A percentile compares a stretch with the other conserved stretches of the same genome.
Conservation (phyloP, 2,797 vertebrate species). For the Sebastes variabilis region DNA sequence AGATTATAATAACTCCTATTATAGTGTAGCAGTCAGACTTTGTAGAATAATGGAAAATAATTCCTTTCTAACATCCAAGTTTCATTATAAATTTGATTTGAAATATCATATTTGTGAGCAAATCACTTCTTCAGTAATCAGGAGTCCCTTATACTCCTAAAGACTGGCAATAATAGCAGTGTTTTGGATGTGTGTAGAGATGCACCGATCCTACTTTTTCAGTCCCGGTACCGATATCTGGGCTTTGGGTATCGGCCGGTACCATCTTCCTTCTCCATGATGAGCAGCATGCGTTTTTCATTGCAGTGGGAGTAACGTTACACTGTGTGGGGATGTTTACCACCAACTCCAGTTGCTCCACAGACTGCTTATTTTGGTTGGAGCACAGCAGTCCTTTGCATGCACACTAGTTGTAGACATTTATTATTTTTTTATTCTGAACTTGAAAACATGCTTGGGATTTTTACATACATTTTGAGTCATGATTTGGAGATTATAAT, state of each 20-base stretch:
- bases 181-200: neutral
- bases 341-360: conserved; percentile 30
- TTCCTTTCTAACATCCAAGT: neutral
- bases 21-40: neutral
- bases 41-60: neutral
- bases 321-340: conserved; percentile 72
- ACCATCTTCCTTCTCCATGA: conserved; percentile 85
- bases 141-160: too few species aligned
- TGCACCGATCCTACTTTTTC: too few species aligned
- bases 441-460: neutral
- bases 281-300: conserved; percentile 77
- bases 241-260: conserved; percentile 1
- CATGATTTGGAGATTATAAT: neutral
- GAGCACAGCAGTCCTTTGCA: neutral
- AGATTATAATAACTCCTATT: neutral
- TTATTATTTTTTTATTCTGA: neutral
- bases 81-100: neutral
- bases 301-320: conserved; percentile 75
- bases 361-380: conserved; percentile 3
- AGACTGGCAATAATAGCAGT: too few species aligned
- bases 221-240: too few species aligned
- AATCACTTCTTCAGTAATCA: neutral
- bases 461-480: neutral
- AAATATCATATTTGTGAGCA: neutral
- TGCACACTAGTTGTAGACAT: neutral